These are phyloP conservation scores for Anagrus nilaparvatae DNA, from an alignment of 1,140 invertebrate genomes.

Conservation along the genomic window DNA sequence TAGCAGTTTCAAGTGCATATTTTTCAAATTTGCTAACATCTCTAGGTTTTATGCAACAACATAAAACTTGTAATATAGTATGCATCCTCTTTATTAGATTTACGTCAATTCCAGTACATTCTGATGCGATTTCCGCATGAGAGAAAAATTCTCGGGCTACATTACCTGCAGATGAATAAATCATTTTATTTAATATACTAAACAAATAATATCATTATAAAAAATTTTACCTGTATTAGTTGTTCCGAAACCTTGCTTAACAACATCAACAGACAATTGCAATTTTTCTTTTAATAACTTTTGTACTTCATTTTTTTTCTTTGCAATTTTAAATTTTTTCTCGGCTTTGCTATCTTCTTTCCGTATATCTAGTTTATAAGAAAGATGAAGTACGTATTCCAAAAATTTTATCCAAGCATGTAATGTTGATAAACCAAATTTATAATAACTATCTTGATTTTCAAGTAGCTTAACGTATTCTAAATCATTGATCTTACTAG, in stretches of 20 bases:
- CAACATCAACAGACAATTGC: conserved; percentile 8
- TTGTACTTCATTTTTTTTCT: too few relatives aligned
- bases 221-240: too few relatives aligned
- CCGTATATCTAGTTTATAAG: conserved; percentile 21
- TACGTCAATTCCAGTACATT: conserved; percentile 9
- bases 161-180: too few relatives aligned
- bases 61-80: conserved; percentile 7
- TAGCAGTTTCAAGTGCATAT: conserved; percentile 20
- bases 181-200: too few relatives aligned
- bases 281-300: too few relatives aligned
- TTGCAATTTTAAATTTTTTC: too few relatives aligned
- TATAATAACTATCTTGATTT: conserved; percentile 15
- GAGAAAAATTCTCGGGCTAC: conserved; percentile 8
- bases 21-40: conserved; percentile 12
- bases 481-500: conserved; percentile 28
- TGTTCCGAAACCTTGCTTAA: conserved; percentile 9
- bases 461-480: not conserved
- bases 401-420: conserved; percentile 28
- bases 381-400: conserved; percentile 25
- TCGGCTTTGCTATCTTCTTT: conserved; percentile 14
- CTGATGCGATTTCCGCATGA: not conserved
- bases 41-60: not conserved
- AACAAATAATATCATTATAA: too few relatives aligned
- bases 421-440: conserved; percentile 29
- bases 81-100: conserved; percentile 4